Evolutionary conservation across 2,797 vertebrate genomes (phyloP), one percentile per base, ranked within the genome.

Genomic region (Nannoperca australis): DNA sequence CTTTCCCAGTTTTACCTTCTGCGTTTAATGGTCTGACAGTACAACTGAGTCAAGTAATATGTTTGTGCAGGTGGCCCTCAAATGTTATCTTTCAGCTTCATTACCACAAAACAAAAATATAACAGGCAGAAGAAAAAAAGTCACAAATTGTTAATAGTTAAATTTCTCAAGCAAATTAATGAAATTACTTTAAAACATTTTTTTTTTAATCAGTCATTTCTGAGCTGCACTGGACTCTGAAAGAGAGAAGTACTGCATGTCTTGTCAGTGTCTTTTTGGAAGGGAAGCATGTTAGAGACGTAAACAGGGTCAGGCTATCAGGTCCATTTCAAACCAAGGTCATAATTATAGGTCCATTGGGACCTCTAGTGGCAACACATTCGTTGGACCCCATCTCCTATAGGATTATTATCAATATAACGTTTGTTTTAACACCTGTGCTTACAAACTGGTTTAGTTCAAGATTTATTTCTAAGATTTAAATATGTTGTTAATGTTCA

Each of bases 341-440:
- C 89, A 84, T 76, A 61, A 79, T 90, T 82, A 85, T 69, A 82
- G 86, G 92, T 91, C 89, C 91, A 91, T 90, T 94, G 93, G 93
- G 93, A 94, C 93, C 93, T 93, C 93, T 93, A 93, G 92, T 94
- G 93, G 93, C 79, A 93, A 90, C 71, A 89, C 61, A 78, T 78
- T 76, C 54, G 14, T 74, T 73, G 79, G 78, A 61, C 42, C 18
- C 66, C 45, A 34, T 67, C 58, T 78, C 69, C 51, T 49, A 2
- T 56, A 62, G 55, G 68, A 84, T 73, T 85, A 42, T 42, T 59
- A 53, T 73, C 40, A n/a, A 50, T 20, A 68, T 66, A 22, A 38
- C n/a, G 11, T 49, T 70, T 51, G 8, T 32, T 73, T 49, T 30
- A 50, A 47, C 55, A 62, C 38, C 30, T 73, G 53, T 65, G 13